Conservation (phyloP, 2,888 invertebrate species). For the Cyaniris semiargus region DNA sequence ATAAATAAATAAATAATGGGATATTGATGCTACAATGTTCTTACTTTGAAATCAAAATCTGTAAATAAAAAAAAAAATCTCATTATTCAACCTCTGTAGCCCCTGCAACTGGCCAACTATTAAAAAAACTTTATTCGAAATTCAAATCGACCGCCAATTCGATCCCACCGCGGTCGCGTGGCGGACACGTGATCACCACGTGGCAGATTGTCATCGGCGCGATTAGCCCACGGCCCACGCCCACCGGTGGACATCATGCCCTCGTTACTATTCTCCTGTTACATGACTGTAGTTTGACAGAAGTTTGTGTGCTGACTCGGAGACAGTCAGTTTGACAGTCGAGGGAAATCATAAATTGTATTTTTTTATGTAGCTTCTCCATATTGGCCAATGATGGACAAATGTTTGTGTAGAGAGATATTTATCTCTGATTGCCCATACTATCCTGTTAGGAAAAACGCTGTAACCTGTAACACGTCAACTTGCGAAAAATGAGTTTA, state of each 20-base stretch:
- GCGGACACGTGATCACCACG: conserved; percentile 53
- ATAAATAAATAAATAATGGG: too few species aligned
- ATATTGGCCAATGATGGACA: too few species aligned
- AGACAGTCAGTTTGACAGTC: neutral
- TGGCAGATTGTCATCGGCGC: conserved; percentile 73
- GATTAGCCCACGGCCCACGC: conserved; percentile 70
- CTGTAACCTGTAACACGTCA: too few species aligned
- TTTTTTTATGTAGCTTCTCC: too few species aligned
- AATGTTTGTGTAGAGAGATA: too few species aligned
- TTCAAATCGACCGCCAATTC: conserved; percentile 12
- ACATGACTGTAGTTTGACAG: conserved; percentile 52
- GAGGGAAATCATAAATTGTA: neutral
- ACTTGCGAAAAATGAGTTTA: too few species aligned
- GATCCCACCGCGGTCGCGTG: conserved; percentile 48
- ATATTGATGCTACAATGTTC: too few species aligned
- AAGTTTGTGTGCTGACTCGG: neutral
- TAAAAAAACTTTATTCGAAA: neutral
- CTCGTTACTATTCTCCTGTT: conserved; percentile 48
- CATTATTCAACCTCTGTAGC: neutral
- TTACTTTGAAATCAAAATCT: too few species aligned
- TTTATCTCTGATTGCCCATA: too few species aligned
- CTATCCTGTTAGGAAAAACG: too few species aligned
- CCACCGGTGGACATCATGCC: conserved; percentile 41
- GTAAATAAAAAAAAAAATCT: neutral
- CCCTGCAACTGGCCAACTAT: neutral